A percentile compares a stretch with the other conserved stretches of the same genome.
These are phyloP conservation scores for Tuta absoluta DNA, from an alignment of 2,888 invertebrate species.

Conservation along the genomic window DNA sequence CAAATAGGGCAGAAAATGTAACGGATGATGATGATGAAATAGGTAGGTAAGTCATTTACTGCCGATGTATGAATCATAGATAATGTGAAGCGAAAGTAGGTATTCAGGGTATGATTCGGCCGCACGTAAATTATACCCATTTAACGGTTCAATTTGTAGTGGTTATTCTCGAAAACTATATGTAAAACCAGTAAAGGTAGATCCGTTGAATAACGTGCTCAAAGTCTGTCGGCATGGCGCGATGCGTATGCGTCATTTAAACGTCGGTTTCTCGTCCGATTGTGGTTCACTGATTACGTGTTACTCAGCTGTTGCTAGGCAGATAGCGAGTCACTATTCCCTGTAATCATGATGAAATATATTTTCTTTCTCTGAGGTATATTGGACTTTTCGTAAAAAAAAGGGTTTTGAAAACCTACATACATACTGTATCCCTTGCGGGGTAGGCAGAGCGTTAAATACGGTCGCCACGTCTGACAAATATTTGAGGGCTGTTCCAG, in stretches of 20 bases:
- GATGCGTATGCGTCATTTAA: slow-evolving; percentile 5
- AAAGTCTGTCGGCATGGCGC: not conserved
- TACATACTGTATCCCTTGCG: no score
- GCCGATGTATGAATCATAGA: not conserved
- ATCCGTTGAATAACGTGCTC: not conserved
- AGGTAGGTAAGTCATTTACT: no score
- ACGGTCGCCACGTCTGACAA: no score
- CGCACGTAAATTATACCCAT: no score
- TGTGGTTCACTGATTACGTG: not conserved
- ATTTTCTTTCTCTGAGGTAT: no score
- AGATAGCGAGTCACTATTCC: not conserved
- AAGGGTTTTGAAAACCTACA: no score
- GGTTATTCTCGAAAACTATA: no score
- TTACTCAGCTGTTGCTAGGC: slow-evolving; percentile 6
- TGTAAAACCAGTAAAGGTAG: no score
- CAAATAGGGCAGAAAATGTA: not conserved
- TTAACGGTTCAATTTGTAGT: no score
- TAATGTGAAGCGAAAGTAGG: not conserved
- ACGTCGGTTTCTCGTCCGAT: slow-evolving; percentile 12
- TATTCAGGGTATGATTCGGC: not conserved
- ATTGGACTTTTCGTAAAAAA: not conserved
- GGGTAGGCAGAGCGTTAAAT: no score
- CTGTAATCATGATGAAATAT: not conserved
- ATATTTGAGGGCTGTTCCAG: no score
- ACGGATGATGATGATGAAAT: no score